Conservation (phyloP, 1,140 invertebrate species). For the Rhynchophorus ferrugineus region DNA sequence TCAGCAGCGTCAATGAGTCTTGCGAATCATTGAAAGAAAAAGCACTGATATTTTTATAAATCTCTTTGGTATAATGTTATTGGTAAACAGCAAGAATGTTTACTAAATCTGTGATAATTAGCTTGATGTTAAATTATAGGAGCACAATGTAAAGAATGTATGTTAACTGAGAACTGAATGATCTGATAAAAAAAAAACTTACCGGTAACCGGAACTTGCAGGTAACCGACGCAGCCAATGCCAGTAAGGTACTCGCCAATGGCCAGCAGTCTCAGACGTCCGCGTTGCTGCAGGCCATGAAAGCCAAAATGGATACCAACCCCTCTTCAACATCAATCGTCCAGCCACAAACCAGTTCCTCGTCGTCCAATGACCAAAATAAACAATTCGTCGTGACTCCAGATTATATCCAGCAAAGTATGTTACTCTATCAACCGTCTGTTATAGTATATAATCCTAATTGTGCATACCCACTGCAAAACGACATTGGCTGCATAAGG, state of each 20-base stretch:
- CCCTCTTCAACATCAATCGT: slow-evolving; percentile 1
- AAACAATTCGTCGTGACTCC: slow-evolving; percentile 79
- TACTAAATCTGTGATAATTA: too few relatives aligned
- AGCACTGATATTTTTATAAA: too few relatives aligned
- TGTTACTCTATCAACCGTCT: slow-evolving; percentile 44
- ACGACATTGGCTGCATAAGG: slow-evolving; percentile 28
- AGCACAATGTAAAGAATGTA: too few relatives aligned
- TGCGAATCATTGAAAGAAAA: too few relatives aligned
- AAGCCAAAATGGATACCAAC: slow-evolving; percentile 31
- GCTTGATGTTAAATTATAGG: too few relatives aligned
- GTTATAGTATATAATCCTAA: slow-evolving; percentile 41
- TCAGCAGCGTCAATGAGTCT: too few relatives aligned
- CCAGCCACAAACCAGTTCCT: slow-evolving; percentile 37
- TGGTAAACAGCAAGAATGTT: too few relatives aligned
- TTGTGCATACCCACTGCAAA: slow-evolving; percentile 41
- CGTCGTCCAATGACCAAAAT: slow-evolving; percentile 41
- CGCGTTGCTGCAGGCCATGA: slow-evolving; percentile 36
- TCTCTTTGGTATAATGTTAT: too few relatives aligned
- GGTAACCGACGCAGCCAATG: slow-evolving; percentile 15
- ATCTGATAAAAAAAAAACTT: too few relatives aligned
- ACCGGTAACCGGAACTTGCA: slow-evolving; percentile 17
- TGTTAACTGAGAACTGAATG: too few relatives aligned
- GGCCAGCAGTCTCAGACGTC: slow-evolving; percentile 37
- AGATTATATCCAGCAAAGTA: slow-evolving; percentile 84
- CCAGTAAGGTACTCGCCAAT: slow-evolving; percentile 37